phyloP scores from a whole-genome alignment of 2,888 invertebrate species.

The Pseudococcus jackbeardsleyi region DNA sequence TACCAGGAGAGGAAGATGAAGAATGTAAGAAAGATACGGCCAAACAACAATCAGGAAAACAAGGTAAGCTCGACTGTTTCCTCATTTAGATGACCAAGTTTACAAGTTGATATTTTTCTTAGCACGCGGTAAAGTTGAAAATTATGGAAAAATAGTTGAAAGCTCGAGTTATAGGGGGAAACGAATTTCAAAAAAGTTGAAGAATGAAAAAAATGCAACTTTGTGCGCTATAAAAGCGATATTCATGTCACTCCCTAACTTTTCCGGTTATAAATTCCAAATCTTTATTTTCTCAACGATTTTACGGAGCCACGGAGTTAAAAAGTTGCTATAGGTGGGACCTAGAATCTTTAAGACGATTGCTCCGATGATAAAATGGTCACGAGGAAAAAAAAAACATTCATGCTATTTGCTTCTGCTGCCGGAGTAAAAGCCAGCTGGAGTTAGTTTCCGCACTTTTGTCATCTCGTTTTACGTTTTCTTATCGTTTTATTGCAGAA shows the following conservation, averaged over 20 bases:
- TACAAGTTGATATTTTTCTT: slow-evolving; percentile 7
- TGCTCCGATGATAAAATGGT: slow-evolving; percentile 6
- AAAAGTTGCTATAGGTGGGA: slow-evolving; percentile 13
- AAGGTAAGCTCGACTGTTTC: slow-evolving; percentile 49
- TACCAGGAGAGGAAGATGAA: slow-evolving; percentile 63
- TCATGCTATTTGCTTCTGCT: not conserved
- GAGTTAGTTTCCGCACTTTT: not conserved
- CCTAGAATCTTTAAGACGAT: slow-evolving; percentile 12
- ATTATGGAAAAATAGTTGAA: slow-evolving; percentile 17
- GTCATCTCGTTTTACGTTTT: not conserved
- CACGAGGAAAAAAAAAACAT: slow-evolving; percentile 31
- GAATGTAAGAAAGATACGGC: slow-evolving; percentile 53
- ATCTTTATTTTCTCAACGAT: slow-evolving; percentile 21
- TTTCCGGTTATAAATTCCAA: slow-evolving; percentile 33
- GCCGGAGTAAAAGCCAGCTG: not conserved
- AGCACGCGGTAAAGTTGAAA: not conserved
- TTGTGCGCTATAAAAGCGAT: not conserved
- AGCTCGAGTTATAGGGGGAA: not conserved
- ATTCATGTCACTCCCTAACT: slow-evolving; percentile 12
- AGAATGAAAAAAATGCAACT: slow-evolving; percentile 1
- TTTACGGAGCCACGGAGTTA: not conserved
- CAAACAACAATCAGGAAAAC: slow-evolving; percentile 46
- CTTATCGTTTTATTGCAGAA: slow-evolving; percentile 32
- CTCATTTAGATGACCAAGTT: slow-evolving; percentile 17
- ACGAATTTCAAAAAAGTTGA: not conserved